Evolutionary conservation across 2,888 invertebrate species (phyloP), one percentile per base, ranked within the genome.

Genomic region (Sisyra terminalis): DNA sequence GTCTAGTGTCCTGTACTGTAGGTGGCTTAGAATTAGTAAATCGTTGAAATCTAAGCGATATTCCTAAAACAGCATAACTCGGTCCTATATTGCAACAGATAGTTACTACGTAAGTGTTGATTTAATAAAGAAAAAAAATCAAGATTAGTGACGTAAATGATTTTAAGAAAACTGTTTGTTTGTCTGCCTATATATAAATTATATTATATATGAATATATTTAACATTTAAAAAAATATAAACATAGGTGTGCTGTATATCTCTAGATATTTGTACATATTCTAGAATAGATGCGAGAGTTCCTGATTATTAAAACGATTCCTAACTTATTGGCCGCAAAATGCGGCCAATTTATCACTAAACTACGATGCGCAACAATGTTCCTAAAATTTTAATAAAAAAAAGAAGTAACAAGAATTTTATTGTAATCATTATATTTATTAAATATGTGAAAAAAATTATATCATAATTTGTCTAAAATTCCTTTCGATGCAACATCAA

Each of bases 51-150:
- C 9, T 17, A 17, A 39, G 7, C 18, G 39, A 39, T 18, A 18
- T 39, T 13, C 24, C 16, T 18, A 18, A 18, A 39, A 34, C 13
- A 34, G 15, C 13, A 32, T 13, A 39, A 39, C 17, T 39, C 24
- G 24, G 30, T 40, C 40, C 40, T 40, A 40, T 15, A 42, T 60
- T 57, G 63, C 63, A 63, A 63, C 63, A 59, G 59, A 63, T 63
- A 64, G 63, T 64, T 64, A 63, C 62, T 63, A 63, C 53, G 47
- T 39, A 40, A 40, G 31, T 40, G 40, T 40, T 40, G 40, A 31
- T 15, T 31, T 14, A 29, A 29, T 15, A 30, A 11, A 39, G 11
- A 14, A n/a, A 7, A 24, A 7, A 24, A 24, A 24, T 24, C 24
- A 24, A 24, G 24, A 24, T 24, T 24, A 24, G 24, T 7, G 24